phyloP scores from a whole-genome alignment of 92 coral and sea anemone species.

The Scolanthus callimorphus region DNA sequence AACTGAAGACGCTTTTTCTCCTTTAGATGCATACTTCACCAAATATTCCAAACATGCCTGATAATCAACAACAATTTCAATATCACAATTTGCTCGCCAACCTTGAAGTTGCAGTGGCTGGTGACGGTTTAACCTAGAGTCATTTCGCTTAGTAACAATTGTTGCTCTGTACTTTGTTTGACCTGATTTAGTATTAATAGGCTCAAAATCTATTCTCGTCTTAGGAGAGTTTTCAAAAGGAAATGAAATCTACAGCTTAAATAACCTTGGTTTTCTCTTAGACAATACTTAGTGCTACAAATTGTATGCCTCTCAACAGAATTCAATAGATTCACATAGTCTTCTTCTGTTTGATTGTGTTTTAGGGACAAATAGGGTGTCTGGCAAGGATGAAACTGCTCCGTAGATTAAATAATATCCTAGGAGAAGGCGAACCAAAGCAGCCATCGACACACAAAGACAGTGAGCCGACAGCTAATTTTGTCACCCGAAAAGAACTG shows the following conservation, averaged over 20 bases:
- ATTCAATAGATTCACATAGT: conserved; percentile 56
- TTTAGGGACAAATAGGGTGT: conserved; percentile 37
- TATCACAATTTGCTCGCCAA: conserved; percentile 71
- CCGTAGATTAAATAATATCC: too few relatives aligned
- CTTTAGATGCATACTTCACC: conserved; percentile 58
- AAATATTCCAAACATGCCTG: conserved; percentile 60
- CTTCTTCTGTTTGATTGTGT: conserved; percentile 20
- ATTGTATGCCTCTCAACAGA: conserved; percentile 48
- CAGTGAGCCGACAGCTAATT: too few relatives aligned
- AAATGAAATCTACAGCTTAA: conserved; percentile 52
- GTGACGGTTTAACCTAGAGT: conserved; percentile 53
- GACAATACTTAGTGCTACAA: conserved; percentile 59
- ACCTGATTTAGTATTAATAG: conserved; percentile 35
- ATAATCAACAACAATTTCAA: conserved; percentile 38
- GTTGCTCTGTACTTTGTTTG: conserved; percentile 42
- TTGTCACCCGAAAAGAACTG: too few relatives aligned
- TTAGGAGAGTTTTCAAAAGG: conserved; percentile 43
- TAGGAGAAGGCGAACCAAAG: too few relatives aligned
- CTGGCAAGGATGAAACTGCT: conserved; percentile 73
- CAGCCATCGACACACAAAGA: too few relatives aligned
- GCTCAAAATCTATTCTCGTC: conserved; percentile 47
- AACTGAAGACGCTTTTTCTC: conserved; percentile 47
- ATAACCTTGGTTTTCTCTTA: conserved; percentile 11
- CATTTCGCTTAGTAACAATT: conserved; percentile 55
- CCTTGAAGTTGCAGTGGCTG: conserved; percentile 65